Evolutionary conservation across 1,140 invertebrate genomes (phyloP).

Genomic region (Dermatophagoides farinae): DNA sequence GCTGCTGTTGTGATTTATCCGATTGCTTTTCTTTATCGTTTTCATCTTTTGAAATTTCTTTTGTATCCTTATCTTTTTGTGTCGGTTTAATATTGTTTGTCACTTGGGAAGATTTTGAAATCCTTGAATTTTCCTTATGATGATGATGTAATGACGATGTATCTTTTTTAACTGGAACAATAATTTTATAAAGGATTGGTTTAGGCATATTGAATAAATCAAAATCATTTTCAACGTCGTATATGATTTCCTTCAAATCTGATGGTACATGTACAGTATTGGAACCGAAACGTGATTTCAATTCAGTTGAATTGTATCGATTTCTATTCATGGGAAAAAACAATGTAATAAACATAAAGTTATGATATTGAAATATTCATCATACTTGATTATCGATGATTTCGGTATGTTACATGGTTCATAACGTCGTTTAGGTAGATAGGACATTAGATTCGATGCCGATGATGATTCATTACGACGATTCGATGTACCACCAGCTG

Average conservation of each 20-base stretch:
- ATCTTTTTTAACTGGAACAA: background rate
- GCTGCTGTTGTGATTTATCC: background rate
- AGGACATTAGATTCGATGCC: background rate
- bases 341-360: background rate
- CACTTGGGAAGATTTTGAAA: background rate
- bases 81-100: background rate
- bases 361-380: background rate
- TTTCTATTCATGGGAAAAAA: slow-evolving; percentile 4
- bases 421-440: slow-evolving; percentile 2
- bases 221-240: slow-evolving; percentile 1
- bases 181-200: slow-evolving; percentile 6
- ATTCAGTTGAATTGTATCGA: background rate
- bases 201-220: slow-evolving; percentile 10
- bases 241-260: slow-evolving; percentile 11
- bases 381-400: background rate
- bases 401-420: slow-evolving; percentile 13
- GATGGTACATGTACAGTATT: slow-evolving; percentile 12
- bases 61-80: slow-evolving; percentile 1
- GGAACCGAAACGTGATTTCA: background rate
- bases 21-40: background rate
- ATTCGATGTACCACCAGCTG: background rate
- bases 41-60: background rate
- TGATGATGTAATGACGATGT: background rate
- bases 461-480: background rate
- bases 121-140: background rate